These are phyloP conservation scores for Linnaemya tessellans DNA, from an alignment of 2,888 invertebrate genomes.

Conservation along the genomic window DNA sequence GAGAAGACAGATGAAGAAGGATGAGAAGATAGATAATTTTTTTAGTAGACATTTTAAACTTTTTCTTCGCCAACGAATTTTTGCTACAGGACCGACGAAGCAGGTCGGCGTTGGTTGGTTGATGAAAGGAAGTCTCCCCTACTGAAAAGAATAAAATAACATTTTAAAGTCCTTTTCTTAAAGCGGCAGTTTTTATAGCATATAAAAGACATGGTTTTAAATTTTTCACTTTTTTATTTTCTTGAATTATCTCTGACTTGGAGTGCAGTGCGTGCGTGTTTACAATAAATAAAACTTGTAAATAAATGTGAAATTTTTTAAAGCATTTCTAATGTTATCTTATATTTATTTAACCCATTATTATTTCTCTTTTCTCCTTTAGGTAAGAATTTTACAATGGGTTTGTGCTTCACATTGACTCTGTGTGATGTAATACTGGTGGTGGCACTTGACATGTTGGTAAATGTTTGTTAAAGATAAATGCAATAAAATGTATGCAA, in stretches of 20 bases:
- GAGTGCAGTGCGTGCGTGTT: background rate
- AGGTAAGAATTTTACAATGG: constrained; percentile 39
- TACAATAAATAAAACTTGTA: background rate
- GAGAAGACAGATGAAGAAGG: no score
- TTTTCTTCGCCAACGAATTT: no score
- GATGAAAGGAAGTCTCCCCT: no score
- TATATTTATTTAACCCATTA: background rate
- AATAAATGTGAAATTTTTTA: background rate
- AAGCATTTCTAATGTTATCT: constrained; percentile 4
- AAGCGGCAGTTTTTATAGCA: background rate
- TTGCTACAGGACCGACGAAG: no score
- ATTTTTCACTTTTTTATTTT: background rate
- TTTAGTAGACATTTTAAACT: no score
- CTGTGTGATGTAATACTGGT: constrained; percentile 5
- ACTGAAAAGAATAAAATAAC: no score
- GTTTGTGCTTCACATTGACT: background rate
- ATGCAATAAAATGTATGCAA: background rate
- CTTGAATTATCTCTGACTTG: background rate
- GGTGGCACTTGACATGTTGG: constrained; percentile 11
- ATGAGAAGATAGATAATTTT: no score
- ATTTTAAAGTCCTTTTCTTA: background rate
- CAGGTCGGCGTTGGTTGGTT: no score
- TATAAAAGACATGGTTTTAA: background rate
- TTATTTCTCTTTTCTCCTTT: constrained; percentile 4
- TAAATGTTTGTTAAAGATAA: constrained; percentile 34